Evolutionary conservation across 1,140 invertebrate genomes (phyloP).

Genomic region (Lerema accius): DNA sequence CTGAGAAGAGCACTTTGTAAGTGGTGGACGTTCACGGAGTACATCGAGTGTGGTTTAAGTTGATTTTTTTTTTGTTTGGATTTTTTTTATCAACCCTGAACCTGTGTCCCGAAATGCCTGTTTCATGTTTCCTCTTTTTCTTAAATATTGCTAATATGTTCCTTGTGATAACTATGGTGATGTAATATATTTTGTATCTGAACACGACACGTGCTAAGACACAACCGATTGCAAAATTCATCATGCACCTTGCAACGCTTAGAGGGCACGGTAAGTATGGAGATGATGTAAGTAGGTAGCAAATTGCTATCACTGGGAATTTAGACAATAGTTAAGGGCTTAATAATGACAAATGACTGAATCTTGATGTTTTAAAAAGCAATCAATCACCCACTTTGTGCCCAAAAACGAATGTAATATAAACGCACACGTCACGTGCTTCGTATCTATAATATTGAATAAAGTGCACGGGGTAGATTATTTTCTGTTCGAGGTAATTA

Average conservation of each 20-base stretch:
- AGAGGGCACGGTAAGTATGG: slow-evolving; percentile 1
- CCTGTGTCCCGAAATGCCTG: background rate
- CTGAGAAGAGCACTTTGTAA: slow-evolving; percentile 17
- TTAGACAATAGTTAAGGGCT: no score
- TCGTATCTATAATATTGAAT: no score
- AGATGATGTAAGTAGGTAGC: background rate
- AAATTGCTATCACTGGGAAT: background rate
- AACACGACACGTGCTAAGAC: slow-evolving; percentile 12
- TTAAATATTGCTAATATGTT: slow-evolving; percentile 5
- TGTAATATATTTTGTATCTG: slow-evolving; percentile 25
- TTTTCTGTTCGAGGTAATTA: no score
- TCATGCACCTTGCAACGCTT: slow-evolving; percentile 24
- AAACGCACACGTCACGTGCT: no score
- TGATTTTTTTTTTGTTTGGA: slow-evolving; percentile 21
- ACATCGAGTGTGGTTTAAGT: slow-evolving; percentile 19
- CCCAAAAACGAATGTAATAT: no score
- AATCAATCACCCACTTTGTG: no score
- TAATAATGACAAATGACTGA: no score
- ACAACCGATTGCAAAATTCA: slow-evolving; percentile 13
- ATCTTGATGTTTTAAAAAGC: background rate
- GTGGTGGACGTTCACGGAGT: slow-evolving; percentile 8
- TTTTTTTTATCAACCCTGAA: slow-evolving; percentile 1
- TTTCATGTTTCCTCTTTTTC: slow-evolving; percentile 6
- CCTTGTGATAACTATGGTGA: slow-evolving; percentile 14
- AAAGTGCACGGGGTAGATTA: no score